Percentiles rank a stretch among this genome's conserved stretches.
Evolutionary conservation across 2,113 vertebrate genomes (phyloP).

Genomic region (Nothobranchius kuhntae): DNA sequence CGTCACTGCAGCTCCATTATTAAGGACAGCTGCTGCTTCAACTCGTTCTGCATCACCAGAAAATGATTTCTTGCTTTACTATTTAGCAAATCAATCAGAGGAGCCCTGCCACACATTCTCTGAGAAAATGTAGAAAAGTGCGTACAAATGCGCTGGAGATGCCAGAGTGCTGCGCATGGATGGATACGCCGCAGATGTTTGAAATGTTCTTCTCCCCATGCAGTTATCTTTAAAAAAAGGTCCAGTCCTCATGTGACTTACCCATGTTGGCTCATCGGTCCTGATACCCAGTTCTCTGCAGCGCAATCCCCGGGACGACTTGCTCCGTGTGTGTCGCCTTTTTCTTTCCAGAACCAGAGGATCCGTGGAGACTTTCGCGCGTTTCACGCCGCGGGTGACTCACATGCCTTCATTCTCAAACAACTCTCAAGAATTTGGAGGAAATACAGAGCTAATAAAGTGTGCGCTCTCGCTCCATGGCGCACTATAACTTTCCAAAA

Average conservation of each 20-base stretch:
- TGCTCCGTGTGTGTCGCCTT: slow-evolving; percentile 33
- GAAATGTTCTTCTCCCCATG: not conserved
- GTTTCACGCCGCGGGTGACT: slow-evolving; percentile 49
- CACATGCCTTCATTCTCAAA: slow-evolving; percentile 60
- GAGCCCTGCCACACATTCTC: not conserved
- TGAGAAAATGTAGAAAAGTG: not conserved
- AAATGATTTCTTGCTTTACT: not conserved
- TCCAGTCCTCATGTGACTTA: slow-evolving; percentile 39
- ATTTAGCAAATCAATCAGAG: not conserved
- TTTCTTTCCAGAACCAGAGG: slow-evolving; percentile 36
- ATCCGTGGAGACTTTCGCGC: slow-evolving; percentile 23
- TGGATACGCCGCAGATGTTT: not conserved
- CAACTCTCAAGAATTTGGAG: not conserved
- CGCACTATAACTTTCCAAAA: slow-evolving; percentile 62
- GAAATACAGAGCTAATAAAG: slow-evolving; percentile 40
- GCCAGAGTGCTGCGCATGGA: slow-evolving; percentile 19
- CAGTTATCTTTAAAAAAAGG: slow-evolving; percentile 2
- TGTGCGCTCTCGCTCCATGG: slow-evolving; percentile 55
- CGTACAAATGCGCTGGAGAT: not conserved
- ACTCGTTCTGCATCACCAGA: not conserved
- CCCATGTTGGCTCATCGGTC: slow-evolving; percentile 74
- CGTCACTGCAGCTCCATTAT: slow-evolving; percentile 20
- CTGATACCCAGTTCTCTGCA: slow-evolving; percentile 46
- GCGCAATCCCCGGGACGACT: slow-evolving; percentile 61
- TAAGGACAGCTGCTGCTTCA: not conserved